A percentile compares a stretch with the other conserved stretches of the same genome.
Evolutionary conservation across 2,113 vertebrate genomes (phyloP).

Genomic region (Triplophysa rosa): DNA sequence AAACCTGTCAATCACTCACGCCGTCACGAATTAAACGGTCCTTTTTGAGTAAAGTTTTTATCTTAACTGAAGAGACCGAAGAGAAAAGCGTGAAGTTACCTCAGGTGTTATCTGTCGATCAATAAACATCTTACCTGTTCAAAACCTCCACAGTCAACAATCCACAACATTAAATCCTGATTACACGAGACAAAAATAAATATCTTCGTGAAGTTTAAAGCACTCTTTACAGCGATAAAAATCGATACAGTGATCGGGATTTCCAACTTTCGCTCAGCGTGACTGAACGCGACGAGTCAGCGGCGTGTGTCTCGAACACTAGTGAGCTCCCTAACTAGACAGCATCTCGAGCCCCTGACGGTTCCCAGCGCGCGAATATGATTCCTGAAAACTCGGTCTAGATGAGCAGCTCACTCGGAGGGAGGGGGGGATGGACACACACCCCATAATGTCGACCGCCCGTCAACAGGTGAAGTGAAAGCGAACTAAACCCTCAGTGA

Average conservation of each 20-base stretch:
- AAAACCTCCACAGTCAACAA: no score
- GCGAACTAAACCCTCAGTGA: no score
- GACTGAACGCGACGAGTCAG: no score
- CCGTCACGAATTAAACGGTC: no score
- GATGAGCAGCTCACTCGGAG: not conserved
- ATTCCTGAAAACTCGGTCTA: not conserved
- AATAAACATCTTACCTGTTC: no score
- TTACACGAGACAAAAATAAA: not conserved
- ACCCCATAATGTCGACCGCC: not conserved
- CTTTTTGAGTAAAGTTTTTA: no score
- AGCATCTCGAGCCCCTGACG: not conserved
- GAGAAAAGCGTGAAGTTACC: no score
- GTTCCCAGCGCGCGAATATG: not conserved
- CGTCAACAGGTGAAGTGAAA: slow-evolving; percentile 7
- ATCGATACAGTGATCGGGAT: not conserved
- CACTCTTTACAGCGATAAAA: not conserved
- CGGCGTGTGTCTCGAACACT: not conserved
- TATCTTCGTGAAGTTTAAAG: not conserved
- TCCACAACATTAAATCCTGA: not conserved
- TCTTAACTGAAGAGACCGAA: no score
- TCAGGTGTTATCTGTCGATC: no score
- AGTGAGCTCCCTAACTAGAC: not conserved
- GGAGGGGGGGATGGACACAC: not conserved
- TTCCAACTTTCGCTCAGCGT: slow-evolving; percentile 3
- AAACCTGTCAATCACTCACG: no score